Percentiles rank a stretch among this genome's conserved stretches.
phyloP scores from a whole-genome alignment of 2,888 invertebrate species.

The Stegophylla sp. region DNA sequence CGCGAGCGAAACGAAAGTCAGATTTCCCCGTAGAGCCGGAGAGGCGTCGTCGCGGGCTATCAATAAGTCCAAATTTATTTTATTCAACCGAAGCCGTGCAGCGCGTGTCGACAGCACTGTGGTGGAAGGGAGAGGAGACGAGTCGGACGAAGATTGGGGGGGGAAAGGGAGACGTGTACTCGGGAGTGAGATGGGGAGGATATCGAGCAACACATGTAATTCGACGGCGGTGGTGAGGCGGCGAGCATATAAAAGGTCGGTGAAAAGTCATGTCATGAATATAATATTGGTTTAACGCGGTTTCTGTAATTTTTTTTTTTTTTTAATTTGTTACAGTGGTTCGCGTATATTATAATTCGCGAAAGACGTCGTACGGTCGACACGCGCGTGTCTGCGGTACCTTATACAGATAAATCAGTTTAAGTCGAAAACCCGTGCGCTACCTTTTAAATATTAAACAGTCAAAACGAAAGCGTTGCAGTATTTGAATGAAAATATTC shows the following conservation, averaged over 20 bases:
- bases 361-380: too few species aligned
- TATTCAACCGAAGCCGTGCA: not conserved
- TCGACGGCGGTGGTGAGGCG: not conserved
- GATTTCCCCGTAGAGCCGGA: not conserved
- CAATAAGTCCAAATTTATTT: not conserved
- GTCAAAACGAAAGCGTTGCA: too few species aligned
- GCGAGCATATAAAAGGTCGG: slow-evolving; percentile 12
- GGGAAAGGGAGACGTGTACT: too few species aligned
- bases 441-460: too few species aligned
- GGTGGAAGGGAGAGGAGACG: too few species aligned
- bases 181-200: too few species aligned
- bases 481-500: too few species aligned
- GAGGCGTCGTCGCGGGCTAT: not conserved
- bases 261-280: slow-evolving; percentile 17
- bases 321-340: not conserved
- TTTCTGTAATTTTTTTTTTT: not conserved
- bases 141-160: not conserved
- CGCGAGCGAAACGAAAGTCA: not conserved
- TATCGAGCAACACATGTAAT: not conserved
- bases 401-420: too few species aligned
- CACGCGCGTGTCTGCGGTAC: too few species aligned
- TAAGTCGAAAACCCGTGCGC: too few species aligned
- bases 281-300: slow-evolving; percentile 4
- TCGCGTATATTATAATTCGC: not conserved
- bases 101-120: not conserved